Conservation (phyloP, 2,888 invertebrate genomes). For the Brachyopa scutellaris region DNA sequence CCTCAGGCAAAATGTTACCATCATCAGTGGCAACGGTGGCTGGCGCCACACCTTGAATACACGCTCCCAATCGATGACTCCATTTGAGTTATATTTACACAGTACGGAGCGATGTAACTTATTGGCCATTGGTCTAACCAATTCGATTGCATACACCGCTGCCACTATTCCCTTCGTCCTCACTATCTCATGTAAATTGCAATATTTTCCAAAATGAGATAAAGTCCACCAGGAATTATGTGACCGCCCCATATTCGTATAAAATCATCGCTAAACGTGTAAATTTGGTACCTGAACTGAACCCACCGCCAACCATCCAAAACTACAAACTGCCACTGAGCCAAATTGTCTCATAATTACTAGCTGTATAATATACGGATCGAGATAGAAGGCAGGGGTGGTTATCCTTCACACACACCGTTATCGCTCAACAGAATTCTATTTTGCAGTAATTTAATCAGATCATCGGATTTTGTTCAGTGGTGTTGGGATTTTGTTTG, state of each 20-base stretch:
- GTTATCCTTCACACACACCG: not conserved
- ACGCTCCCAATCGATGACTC: conserved; percentile 34
- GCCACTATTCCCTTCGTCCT: not conserved
- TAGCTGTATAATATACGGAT: not conserved
- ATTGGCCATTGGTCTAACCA: conserved; percentile 25
- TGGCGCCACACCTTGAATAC: conserved; percentile 35
- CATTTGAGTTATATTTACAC: conserved; percentile 47
- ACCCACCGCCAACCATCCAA: not conserved
- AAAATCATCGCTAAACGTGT: conserved; percentile 44
- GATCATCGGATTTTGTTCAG: conserved; percentile 13
- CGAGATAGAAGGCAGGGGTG: not conserved
- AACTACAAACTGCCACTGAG: conserved; percentile 2
- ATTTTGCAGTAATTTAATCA: conserved; percentile 27
- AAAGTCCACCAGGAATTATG: conserved; percentile 50
- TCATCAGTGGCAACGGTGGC: conserved; percentile 5
- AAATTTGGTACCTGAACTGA: conserved; percentile 21
- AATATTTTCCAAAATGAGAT: conserved; percentile 52
- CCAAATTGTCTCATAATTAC: conserved; percentile 39
- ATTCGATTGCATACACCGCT: not conserved
- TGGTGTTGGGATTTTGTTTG: not conserved
- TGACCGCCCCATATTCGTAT: conserved; percentile 26
- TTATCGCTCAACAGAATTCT: not conserved
- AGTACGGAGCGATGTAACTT: conserved; percentile 27
- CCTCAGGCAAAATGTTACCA: conserved; percentile 27
- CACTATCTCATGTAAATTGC: conserved; percentile 41